Conservation (phyloP, 2,113 vertebrate genomes). For the Serinus canaria region DNA sequence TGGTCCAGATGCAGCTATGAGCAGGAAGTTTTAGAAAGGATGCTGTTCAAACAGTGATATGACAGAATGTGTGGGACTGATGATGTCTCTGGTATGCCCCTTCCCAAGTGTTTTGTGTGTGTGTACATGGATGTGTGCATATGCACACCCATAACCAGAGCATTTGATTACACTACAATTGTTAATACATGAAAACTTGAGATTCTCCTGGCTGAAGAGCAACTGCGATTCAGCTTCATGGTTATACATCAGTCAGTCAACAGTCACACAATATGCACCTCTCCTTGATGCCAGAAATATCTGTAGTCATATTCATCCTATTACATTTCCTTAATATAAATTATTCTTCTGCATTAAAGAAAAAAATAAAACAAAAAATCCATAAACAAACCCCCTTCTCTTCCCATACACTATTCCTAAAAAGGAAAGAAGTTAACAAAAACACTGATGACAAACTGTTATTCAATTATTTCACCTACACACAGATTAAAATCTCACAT, state of each 20-base stretch:
- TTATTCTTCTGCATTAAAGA: not conserved
- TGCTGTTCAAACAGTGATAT: not conserved
- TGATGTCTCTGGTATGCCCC: not conserved
- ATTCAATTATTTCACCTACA: not conserved
- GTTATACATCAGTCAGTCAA: not conserved
- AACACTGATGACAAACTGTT: not conserved
- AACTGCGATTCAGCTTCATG: not conserved
- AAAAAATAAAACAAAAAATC: not conserved
- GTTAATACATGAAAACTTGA: not conserved
- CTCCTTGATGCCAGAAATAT: not conserved
- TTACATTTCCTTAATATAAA: not conserved
- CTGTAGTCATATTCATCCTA: not conserved
- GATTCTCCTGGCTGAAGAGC: not conserved
- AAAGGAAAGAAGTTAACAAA: not conserved
- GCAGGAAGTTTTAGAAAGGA: not conserved
- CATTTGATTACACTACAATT: not conserved
- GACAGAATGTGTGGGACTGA: not conserved
- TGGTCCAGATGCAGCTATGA: not conserved
- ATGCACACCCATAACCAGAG: not conserved
- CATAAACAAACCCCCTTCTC: rapidly evolving
- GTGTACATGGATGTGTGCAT: not conserved
- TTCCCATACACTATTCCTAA: not conserved
- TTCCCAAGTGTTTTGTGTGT: not conserved
- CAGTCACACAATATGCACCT: not conserved
- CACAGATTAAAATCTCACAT: not conserved